Evolutionary conservation across 1,140 invertebrate genomes (phyloP), one percentile per base, ranked within the genome.

Genomic region (Daktulosphaira vitifoliae): DNA sequence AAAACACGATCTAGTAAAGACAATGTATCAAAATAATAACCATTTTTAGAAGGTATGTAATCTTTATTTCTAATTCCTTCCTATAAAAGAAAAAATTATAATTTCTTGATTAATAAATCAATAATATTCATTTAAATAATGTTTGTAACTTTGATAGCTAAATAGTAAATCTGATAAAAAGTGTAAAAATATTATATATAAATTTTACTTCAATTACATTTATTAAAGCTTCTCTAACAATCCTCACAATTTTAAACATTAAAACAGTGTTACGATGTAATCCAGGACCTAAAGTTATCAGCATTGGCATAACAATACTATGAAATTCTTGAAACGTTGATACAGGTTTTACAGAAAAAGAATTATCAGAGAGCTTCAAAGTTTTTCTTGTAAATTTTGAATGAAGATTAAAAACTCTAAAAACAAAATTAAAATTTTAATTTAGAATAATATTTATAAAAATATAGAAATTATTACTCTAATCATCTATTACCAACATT

Each of bases 1-100:
- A 98, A 81, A 1, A 86, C 84, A 16, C 88, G 83, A 72, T 98
- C 93, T 18, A 97, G 74, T 13, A 97, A 80, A 16, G 85, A 89
- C 20, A 97, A 74, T 20, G 96, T 85, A 51, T 93, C 89, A 73
- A 84, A 82, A 72, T 87, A 86, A 23, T 90, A 74, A 2, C 74
- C 79, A 69, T 79, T 77, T 50, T 74, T 73, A 15, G 70, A 68
- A 11, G 73, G 70, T 16, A 70, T 66, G 26, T 67, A 48, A 49
- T 69, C 65, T 50, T 70, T 62, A 20, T 56, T 54, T 53, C 68
- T 68, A n/a, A 66, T 67, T 49, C 69, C 65, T 25, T 66, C 66
- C 65, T 68, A 48, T 25, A 39, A 20, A 48, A 22, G n/a, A 9
- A 67, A 53, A 3, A 29, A 25, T 22, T 52, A 50, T 18, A 6